Percentiles rank a stretch among this genome's conserved stretches.
Evolutionary conservation across 2,797 vertebrate genomes (phyloP).

Genomic region (Argyrosomus regius): DNA sequence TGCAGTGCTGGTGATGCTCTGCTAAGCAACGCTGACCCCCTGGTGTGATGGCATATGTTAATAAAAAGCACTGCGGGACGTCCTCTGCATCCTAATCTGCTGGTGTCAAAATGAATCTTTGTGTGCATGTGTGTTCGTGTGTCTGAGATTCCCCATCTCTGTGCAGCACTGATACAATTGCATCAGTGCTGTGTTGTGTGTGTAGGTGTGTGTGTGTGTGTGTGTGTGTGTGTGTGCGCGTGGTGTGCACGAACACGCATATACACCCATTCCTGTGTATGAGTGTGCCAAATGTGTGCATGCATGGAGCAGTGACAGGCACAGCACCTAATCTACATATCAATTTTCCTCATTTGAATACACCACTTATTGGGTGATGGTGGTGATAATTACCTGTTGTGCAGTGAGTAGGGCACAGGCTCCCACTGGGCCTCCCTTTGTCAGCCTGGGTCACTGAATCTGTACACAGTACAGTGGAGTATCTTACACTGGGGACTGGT

Average conservation of each 20-base stretch:
- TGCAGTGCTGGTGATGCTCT: slow-evolving; percentile 62
- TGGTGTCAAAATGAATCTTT: slow-evolving; percentile 61
- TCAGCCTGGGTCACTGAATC: slow-evolving; percentile 64
- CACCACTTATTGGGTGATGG: slow-evolving; percentile 64
- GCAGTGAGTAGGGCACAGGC: slow-evolving; percentile 58
- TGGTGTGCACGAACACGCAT: slow-evolving; percentile 12
- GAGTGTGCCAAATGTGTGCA: slow-evolving; percentile 36
- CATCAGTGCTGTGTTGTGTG: background rate
- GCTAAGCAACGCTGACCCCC: slow-evolving; percentile 66
- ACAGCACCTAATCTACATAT: slow-evolving; percentile 77
- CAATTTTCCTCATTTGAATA: slow-evolving; percentile 79
- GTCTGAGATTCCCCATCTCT: slow-evolving; percentile 35
- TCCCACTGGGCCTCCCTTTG: slow-evolving; percentile 68
- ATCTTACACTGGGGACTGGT: slow-evolving; percentile 56
- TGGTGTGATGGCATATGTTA: slow-evolving; percentile 75
- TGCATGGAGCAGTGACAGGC: slow-evolving; percentile 36
- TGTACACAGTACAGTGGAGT: slow-evolving; percentile 48
- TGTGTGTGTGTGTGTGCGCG: slow-evolving; percentile 31
- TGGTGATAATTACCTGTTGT: slow-evolving; percentile 81
- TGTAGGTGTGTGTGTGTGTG: slow-evolving; percentile 40
- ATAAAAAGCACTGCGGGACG: slow-evolving; percentile 76
- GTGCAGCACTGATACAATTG: slow-evolving; percentile 35
- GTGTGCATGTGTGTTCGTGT: slow-evolving; percentile 21
- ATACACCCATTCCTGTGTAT: slow-evolving; percentile 30
- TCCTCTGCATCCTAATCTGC: slow-evolving; percentile 74